Evolutionary conservation across 2,797 vertebrate genomes (phyloP), one percentile per base, ranked within the genome.

Genomic region (Anguilla anguilla): DNA sequence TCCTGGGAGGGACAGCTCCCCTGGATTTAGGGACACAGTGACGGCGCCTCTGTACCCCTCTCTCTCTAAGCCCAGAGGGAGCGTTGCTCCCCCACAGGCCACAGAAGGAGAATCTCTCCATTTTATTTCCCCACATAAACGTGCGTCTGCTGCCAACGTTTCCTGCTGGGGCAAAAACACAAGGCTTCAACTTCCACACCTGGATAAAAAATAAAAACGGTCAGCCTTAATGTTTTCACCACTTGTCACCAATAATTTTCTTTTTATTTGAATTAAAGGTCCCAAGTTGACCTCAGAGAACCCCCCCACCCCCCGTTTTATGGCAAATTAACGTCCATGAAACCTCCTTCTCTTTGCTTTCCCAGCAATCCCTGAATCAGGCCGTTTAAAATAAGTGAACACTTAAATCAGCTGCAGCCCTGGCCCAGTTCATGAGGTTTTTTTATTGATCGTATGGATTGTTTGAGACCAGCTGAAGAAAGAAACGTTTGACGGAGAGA

Each of bases 401-500:
- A 19, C 72, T 39, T 77, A 43, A 69, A 69, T 69, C 35, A 43
- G 15, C 35, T 28, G 28, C 43, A 35, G 9, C 74, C 35, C 35
- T 15, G 2, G 2, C 13, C 10, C 74, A 0, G 11, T 15, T 74
- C 22, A 9, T 57, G 13, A 57, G 11, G 2, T 10, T 51, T 51
- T 51, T 61, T 67, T 67, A n/a, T n/a, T 67, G 61, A 67, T 10
- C 5, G 59, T 19, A 61, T 3, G 5, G 6, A 10, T 43, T 22
- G 22, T 81, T 81, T n/a, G 22, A 49, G 77, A 1, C 5, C 43
- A 25, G 77, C 22, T 49, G 77, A 64, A 83, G 59, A 51, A 25
- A 35, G 67, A 72, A 94, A 93, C 94, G 94, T 94, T 94, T 95
- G 94, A 91, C 90, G 57, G 89, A 91, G 91, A 92, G 92, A 94